Base-by-base conservation (phyloP, 2,888 invertebrate genomes). In the Zelleria hepariella region DNA sequence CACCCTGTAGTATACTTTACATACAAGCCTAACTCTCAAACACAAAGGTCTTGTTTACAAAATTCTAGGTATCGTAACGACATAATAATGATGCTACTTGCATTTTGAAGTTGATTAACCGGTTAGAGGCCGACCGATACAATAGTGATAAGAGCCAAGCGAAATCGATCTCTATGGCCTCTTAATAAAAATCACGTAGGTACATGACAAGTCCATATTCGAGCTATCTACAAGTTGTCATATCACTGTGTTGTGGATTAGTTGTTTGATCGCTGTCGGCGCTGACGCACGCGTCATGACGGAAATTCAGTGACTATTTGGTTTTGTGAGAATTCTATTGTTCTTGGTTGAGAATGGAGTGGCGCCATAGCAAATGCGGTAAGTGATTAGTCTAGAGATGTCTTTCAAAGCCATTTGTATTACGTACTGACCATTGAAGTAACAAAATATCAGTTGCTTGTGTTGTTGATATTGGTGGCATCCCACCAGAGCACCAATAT, bases 321-420 rank as follows among this genome's bases (percentile, higher is more conserved):
- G 20, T 51, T 21, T 51, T 23, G 21, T 51, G 3, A 20, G 15
- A 7, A 51, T 51, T 23, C 8, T 51, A 21, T 24, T 5, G 52
- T 52, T 20, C 21, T 15, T 53, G 47, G 32, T 49, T 23, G 32
- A 69, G 67, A 66, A 82, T 84, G 83, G 77, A 80, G 20, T 58
- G 58, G 58, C 49, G 51, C 26, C 24, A n/a, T 20, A 58, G 58
- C 23, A 25, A 24, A 53, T 69, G 74, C 60, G 80, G 82, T 82
- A 60, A 60, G 67, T 58, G n/a, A 5, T 2, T 54, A 18, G n/a
- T 53, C 8, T 57, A 27, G 49, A 25, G 25, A 3, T 10, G 25
- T 6, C 25, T 8, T 54, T 8, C 15, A 24, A 25, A 3, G 2
- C 10, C 25, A 54, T 15, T 10, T n/a, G n/a, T n/a, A n/a, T n/a